These are phyloP conservation scores for Nematolebias whitei DNA, from an alignment of 2,113 vertebrate species.

Conservation along the genomic window DNA sequence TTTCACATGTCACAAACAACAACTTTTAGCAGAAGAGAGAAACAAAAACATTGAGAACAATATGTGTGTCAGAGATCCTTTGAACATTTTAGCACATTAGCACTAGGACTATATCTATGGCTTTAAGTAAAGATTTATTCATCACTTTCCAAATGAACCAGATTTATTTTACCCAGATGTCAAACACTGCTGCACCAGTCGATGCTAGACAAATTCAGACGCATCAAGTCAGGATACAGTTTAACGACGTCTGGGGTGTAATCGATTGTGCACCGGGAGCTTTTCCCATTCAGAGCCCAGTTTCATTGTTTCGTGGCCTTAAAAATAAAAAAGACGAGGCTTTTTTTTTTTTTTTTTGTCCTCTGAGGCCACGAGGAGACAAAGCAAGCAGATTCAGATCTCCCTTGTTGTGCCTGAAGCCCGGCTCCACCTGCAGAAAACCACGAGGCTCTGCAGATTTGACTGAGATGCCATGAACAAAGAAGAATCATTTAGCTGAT, in stretches of 20 bases:
- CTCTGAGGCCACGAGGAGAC: background rate
- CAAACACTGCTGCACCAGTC: background rate
- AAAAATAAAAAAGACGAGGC: constrained; percentile 4
- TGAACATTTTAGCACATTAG: no score
- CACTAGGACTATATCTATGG: no score
- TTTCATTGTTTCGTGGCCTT: constrained; percentile 6
- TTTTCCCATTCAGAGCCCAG: background rate
- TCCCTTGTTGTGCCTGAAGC: constrained; percentile 17
- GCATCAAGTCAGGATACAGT: background rate
- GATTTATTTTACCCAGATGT: no score
- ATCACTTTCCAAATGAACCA: constrained; percentile 10
- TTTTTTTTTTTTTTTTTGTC: constrained; percentile 17
- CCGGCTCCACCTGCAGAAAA: background rate
- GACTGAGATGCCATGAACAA: constrained; percentile 23
- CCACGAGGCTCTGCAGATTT: background rate
- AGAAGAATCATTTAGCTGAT: no score
- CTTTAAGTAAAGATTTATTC: constrained; percentile 10
- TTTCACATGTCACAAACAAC: no score
- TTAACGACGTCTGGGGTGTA: background rate
- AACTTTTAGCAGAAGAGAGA: no score
- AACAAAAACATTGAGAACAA: no score
- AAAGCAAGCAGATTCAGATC: constrained; percentile 8
- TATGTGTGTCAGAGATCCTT: no score
- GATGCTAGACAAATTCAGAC: background rate
- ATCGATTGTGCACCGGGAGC: background rate